Conservation (phyloP, 2,888 invertebrate genomes). For the Cerceris ruficornis region DNA sequence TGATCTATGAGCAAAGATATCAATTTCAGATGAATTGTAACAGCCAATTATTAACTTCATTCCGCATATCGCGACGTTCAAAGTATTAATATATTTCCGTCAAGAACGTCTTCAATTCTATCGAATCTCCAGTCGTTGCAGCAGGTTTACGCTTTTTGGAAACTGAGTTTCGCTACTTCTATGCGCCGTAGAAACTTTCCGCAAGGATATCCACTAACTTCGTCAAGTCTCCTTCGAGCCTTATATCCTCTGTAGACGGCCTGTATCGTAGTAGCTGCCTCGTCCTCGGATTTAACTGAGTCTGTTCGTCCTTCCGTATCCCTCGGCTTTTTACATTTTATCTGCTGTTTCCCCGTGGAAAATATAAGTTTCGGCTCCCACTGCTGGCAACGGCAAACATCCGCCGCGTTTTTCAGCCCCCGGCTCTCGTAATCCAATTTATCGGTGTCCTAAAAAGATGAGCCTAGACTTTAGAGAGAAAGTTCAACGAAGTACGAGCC, state of each 20-base stretch:
- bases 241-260: slow-evolving; percentile 78
- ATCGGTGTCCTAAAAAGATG: slow-evolving; percentile 31
- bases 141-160: not conserved
- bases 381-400: slow-evolving; percentile 54
- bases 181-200: not conserved
- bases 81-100: no score
- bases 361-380: slow-evolving; percentile 57
- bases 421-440: slow-evolving; percentile 49
- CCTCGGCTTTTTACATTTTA: slow-evolving; percentile 31
- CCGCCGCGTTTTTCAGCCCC: slow-evolving; percentile 33
- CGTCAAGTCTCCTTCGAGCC: slow-evolving; percentile 67
- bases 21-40: no score
- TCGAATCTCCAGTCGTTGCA: no score
- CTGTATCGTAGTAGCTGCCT: slow-evolving; percentile 79
- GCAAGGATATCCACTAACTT: slow-evolving; percentile 61
- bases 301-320: slow-evolving; percentile 49
- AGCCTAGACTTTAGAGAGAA: not conserved
- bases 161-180: not conserved
- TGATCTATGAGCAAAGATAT: slow-evolving; percentile 54
- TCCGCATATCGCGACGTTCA: no score
- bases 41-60: no score
- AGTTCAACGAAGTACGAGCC: not conserved
- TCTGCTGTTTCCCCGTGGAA: slow-evolving; percentile 44
- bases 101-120: no score
- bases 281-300: slow-evolving; percentile 73